Evolutionary conservation across 2,797 vertebrate genomes (phyloP).

Genomic region (Rhynchonycteris naso): DNA sequence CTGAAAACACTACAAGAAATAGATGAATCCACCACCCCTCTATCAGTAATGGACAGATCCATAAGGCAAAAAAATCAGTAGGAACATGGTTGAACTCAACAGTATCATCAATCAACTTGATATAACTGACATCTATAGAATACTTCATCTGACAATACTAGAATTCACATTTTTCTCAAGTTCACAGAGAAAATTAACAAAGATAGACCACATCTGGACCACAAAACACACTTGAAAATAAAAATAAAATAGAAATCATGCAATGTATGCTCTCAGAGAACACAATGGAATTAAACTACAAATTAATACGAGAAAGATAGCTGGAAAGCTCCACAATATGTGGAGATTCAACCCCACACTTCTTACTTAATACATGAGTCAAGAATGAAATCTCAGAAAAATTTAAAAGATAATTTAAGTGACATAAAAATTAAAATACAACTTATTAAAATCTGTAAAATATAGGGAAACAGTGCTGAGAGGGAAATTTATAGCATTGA

Average conservation of each 20-base stretch:
- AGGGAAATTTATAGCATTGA: not conserved
- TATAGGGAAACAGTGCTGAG: no score
- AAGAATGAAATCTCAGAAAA: slow-evolving; percentile 39
- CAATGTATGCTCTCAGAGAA: not conserved
- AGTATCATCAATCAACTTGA: not conserved
- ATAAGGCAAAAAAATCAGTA: slow-evolving; percentile 18
- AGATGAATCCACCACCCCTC: not conserved
- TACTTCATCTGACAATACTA: not conserved
- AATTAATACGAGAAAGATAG: not conserved
- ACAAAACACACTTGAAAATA: not conserved
- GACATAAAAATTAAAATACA: slow-evolving; percentile 3
- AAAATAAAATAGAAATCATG: not conserved
- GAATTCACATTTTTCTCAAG: not conserved
- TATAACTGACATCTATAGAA: not conserved
- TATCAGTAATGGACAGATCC: not conserved
- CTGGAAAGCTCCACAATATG: not conserved
- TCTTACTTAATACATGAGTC: not conserved
- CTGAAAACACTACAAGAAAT: not conserved
- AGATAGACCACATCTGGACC: not conserved
- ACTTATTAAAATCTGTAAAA: not conserved
- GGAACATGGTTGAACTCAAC: not conserved
- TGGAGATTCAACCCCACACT: not conserved
- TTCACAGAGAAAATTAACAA: not conserved
- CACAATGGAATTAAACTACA: slow-evolving; percentile 14
- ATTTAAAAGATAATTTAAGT: not conserved